Percentiles rank a stretch among this genome's conserved stretches.
These are phyloP conservation scores for Patiria pectinifera DNA, from an alignment of 53 echinoderm and acorn worm genomes.

Conservation along the genomic window DNA sequence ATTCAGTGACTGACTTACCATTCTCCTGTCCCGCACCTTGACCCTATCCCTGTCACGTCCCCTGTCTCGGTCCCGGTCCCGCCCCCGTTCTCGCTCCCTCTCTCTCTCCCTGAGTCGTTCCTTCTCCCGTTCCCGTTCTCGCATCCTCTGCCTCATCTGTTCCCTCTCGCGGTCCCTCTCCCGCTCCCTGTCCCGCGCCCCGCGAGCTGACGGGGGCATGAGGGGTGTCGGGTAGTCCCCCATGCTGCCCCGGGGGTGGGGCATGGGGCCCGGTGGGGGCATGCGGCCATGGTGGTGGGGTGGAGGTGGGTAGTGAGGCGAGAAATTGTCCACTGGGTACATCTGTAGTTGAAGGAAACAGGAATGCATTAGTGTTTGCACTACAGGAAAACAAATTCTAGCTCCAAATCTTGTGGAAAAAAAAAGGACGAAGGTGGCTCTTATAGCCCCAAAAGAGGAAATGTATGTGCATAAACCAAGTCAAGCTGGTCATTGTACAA, in stretches of 20 bases:
- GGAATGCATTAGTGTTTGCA: neutral
- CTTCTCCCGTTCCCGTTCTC: slow-evolving; percentile 66
- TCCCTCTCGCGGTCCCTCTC: slow-evolving; percentile 61
- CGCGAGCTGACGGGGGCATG: slow-evolving; percentile 56
- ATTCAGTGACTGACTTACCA: neutral
- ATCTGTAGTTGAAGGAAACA: neutral
- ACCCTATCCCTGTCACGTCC: slow-evolving; percentile 64
- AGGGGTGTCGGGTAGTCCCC: slow-evolving; percentile 72
- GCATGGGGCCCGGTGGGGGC: slow-evolving; percentile 66
- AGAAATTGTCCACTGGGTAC: slow-evolving; percentile 55
- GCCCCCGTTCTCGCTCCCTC: slow-evolving; percentile 68
- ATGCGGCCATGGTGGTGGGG: slow-evolving; percentile 68
- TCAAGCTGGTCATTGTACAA: too few relatives aligned
- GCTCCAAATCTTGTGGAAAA: too few relatives aligned
- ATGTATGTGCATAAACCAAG: too few relatives aligned
- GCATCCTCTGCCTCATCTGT: slow-evolving; percentile 64
- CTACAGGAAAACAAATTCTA: too few relatives aligned
- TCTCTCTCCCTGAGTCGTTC: slow-evolving; percentile 47
- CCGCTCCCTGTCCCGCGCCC: slow-evolving; percentile 73
- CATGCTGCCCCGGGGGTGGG: slow-evolving; percentile 66
- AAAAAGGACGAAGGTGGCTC: too few relatives aligned
- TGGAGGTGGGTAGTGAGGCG: slow-evolving; percentile 49
- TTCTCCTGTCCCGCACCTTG: slow-evolving; percentile 65
- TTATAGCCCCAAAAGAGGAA: too few relatives aligned
- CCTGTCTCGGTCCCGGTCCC: slow-evolving; percentile 73